phyloP scores from a whole-genome alignment of 2,888 invertebrate species.

The Lomographa bimaculata region DNA sequence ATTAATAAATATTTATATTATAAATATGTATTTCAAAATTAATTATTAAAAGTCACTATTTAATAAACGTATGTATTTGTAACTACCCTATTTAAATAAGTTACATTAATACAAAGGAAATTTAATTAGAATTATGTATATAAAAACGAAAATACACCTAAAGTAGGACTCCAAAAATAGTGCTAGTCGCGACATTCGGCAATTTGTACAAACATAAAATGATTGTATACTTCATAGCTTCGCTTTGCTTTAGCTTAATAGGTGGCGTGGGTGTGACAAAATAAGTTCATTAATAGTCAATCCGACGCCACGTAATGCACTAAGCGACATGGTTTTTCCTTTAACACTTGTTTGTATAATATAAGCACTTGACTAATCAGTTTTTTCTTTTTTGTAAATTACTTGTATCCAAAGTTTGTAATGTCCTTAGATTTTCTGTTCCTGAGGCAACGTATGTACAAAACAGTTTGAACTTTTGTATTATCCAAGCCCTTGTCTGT shows the following conservation, averaged over 20 bases:
- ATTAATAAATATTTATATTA: no score
- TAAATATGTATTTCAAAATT: no score
- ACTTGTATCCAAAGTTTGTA: slow-evolving; percentile 34
- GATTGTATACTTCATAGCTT: slow-evolving; percentile 58
- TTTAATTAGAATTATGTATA: no score
- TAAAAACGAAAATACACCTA: no score
- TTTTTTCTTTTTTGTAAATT: slow-evolving; percentile 39
- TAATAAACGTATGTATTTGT: no score
- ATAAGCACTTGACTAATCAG: slow-evolving; percentile 72
- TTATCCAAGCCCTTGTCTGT: no score
- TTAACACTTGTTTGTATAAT: slow-evolving; percentile 81
- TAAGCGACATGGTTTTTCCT: slow-evolving; percentile 73
- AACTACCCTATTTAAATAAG: no score
- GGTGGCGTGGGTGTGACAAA: slow-evolving; percentile 60
- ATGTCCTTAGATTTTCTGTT: slow-evolving; percentile 34
- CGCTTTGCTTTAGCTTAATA: slow-evolving; percentile 78
- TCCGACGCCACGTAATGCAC: slow-evolving; percentile 59
- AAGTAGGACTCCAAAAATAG: no score
- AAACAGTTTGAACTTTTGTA: no score
- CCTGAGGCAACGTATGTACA: slow-evolving; percentile 33
- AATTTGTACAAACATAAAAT: slow-evolving; percentile 28
- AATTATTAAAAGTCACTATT: no score
- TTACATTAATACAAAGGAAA: no score
- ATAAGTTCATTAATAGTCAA: slow-evolving; percentile 3
- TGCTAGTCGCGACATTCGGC: slow-evolving; percentile 31